A percentile compares a stretch with the other conserved stretches of the same genome.
Evolutionary conservation across 2,113 vertebrate genomes (phyloP).

Genomic region (Xyliphius kryptos): DNA sequence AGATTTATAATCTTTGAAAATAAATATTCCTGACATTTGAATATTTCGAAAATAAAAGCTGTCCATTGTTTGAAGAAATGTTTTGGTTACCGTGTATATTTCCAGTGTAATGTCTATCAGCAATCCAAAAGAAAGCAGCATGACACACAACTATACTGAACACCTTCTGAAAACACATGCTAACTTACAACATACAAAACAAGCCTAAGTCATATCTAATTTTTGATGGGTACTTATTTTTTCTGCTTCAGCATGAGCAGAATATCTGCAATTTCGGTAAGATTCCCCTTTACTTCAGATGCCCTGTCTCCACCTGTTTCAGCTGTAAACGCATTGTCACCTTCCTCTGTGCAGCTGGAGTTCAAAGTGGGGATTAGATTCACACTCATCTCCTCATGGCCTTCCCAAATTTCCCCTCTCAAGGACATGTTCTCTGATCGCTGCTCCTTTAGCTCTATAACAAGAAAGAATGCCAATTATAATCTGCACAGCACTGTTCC

Average conservation of each 20-base stretch:
- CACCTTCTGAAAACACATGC: no score
- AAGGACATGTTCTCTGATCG: neutral
- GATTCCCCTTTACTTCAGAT: conserved; percentile 43
- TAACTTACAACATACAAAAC: conserved; percentile 11
- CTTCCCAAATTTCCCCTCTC: conserved; percentile 20
- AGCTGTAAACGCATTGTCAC: conserved; percentile 28
- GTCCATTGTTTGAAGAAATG: conserved; percentile 12
- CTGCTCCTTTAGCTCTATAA: conserved; percentile 25
- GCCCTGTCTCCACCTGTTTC: conserved; percentile 15
- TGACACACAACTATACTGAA: no score
- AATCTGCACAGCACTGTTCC: no score
- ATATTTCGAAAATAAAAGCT: conserved; percentile 56
- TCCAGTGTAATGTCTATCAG: no score
- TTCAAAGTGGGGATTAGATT: conserved; percentile 21
- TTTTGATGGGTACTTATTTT: conserved; percentile 15
- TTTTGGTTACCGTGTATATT: conserved; percentile 1
- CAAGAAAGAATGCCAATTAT: conserved; percentile 4
- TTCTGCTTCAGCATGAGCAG: conserved; percentile 54
- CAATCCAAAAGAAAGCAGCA: no score
- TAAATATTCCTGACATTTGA: conserved; percentile 55
- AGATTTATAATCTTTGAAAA: conserved; percentile 69
- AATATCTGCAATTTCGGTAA: conserved; percentile 53
- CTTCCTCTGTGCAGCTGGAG: conserved; percentile 6
- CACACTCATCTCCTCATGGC: conserved; percentile 22
- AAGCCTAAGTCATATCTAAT: neutral